Base-by-base conservation (phyloP, 2,797 vertebrate genomes). In the Acanthopagrus latus region DNA sequence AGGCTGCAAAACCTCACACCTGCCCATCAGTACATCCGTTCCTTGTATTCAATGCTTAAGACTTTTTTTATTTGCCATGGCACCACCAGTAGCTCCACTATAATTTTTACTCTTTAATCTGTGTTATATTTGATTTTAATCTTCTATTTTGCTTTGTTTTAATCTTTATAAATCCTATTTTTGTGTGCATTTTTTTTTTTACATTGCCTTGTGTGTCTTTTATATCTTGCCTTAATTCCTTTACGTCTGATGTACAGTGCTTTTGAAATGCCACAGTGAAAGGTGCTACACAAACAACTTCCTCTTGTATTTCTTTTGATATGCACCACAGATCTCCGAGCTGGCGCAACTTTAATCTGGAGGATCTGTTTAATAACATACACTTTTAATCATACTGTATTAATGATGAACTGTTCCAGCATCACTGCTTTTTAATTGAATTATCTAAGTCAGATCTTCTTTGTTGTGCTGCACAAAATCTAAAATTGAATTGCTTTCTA, bases 291-390 rank as follows among this genome's bases (percentile, higher is more conserved):
- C 51, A 70, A 64, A 70, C 29, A 71, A 27, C 51, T 71, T 1
- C 21, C 18, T 1, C 11, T 17, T 48, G 33, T 38, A 38, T 38
- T 38, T 38, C 27, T 10, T 20, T 23, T 29, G 56, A 56, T 27
- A n/a, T 1, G 1, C 57, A 50, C 16, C 0, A 0, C 55, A 21
- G 33, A 59, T 70, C 59, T 71, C 60, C 56, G 29, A 71, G 62
- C 27, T 7, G 1, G 10, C 4, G n/a, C 41, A 38, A 48, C 18
- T 20, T 76, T 76, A 23, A 54, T 51, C 58, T 21, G 13, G 5
- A 66, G 43, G 38, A 70, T 54, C 50, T 57, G 55, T 60, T 33
- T 74, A 64, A 55, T 74, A 41, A 12, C 48, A 48, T 51, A 56
- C 20, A 12, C 8, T 57, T 74, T 78, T 54, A 76, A 59, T 73